Evolutionary conservation across 2,888 invertebrate species (phyloP), one percentile per base, ranked within the genome.

Genomic region (Matsumyia berberina): DNA sequence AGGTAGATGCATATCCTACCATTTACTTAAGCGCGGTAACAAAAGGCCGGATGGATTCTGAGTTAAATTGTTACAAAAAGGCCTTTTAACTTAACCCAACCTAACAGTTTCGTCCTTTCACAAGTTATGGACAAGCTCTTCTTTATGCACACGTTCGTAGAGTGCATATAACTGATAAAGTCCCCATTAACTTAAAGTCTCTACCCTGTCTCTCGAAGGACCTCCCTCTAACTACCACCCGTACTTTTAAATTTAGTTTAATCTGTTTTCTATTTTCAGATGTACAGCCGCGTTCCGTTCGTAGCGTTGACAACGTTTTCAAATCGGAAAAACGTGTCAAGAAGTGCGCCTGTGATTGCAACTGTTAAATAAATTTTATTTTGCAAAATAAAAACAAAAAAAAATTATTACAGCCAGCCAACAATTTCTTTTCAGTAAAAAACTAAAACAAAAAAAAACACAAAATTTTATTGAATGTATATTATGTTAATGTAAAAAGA

Each of bases 231-330:
- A 8, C 49, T 19, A 24, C 7, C 29, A 49, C n/a, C 11, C 11
- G 8, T 49, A 17, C 29, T 17, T 73, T 9, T 2, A 58, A 39
- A 42, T 9, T 62, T n/a, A 6, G 11, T 70, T 24, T 17, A 29
- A 46, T 57, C 12, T 69, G 29, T 57, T 46, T 62, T 53, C 62
- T 5, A 87, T 88, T 92, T 93, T 46, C 93, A 97, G 96, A 94
- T 90, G 95, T 97, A 89, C 96, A 96, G 91, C 96, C 96, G 76
- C 95, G 96, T 89, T 95, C 95, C 80, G 94, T 95, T 86, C 95
- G 95, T 88, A 94, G 94, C 89, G 93, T 94, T 19, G 94, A 94
- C 89, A 92, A 91, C 87, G 89, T 92, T 89, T 85, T 86, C 66
- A 90, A 90, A 88, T 93, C 93, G 87, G 93, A 94, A 88, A 95